These are phyloP conservation scores for Galbula dea DNA, from an alignment of 2,113 vertebrate species.

Conservation along the genomic window DNA sequence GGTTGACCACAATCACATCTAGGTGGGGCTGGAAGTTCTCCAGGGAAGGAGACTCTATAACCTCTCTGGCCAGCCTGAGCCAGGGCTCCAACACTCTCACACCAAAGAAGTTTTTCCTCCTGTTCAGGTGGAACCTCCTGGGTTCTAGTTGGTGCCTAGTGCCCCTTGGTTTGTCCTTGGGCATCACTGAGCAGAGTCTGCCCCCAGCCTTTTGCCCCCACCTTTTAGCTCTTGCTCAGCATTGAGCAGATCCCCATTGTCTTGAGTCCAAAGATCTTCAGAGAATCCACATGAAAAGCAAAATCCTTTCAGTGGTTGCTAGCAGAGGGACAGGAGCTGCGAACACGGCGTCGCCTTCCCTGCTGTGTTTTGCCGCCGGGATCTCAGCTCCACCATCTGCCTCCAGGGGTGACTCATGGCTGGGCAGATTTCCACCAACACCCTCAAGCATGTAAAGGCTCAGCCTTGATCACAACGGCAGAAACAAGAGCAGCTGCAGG, in stretches of 20 bases:
- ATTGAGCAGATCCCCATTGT: too few species aligned
- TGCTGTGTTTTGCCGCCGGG: not conserved
- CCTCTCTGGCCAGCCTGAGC: too few species aligned
- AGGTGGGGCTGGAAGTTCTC: too few species aligned
- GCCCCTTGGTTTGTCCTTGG: too few species aligned
- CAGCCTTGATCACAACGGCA: not conserved
- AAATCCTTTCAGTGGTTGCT: not conserved
- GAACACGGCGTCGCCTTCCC: rapidly evolving
- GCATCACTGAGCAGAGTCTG: too few species aligned
- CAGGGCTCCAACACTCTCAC: too few species aligned
- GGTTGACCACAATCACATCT: too few species aligned
- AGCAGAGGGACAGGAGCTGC: not conserved
- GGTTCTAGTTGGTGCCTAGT: too few species aligned
- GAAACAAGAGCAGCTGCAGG: not conserved
- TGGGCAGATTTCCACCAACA: not conserved
- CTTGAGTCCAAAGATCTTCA: not conserved
- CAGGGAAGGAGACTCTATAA: too few species aligned
- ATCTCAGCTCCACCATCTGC: not conserved
- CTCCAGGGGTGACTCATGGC: not conserved
- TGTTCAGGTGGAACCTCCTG: too few species aligned
- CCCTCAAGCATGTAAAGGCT: not conserved
- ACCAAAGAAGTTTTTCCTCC: too few species aligned
- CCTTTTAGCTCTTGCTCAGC: not conserved
- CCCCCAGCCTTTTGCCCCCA: too few species aligned
- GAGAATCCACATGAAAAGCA: not conserved